phyloP scores from a whole-genome alignment of 2,113 vertebrate species.

The Pollachius pollachius region DNA sequence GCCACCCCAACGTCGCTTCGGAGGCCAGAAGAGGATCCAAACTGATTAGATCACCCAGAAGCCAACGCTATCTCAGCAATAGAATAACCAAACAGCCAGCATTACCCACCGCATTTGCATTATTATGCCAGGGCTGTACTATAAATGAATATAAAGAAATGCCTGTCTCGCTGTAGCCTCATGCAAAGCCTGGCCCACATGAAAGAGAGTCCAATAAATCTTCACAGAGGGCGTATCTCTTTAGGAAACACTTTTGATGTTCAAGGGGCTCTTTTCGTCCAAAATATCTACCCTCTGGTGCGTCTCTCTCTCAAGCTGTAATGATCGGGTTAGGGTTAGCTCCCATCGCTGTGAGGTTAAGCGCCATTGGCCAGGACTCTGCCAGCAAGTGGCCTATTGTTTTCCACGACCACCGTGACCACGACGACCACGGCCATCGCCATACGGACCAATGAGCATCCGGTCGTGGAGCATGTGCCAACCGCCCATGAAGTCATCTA shows the following conservation, averaged over 20 bases:
- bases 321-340: slow-evolving; percentile 33
- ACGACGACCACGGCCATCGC: slow-evolving; percentile 25
- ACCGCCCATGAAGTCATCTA: slow-evolving; percentile 59
- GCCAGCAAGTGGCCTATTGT: slow-evolving; percentile 32
- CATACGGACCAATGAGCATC: slow-evolving; percentile 32
- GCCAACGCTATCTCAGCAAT: slow-evolving; percentile 50
- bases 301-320: slow-evolving; percentile 13
- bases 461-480: slow-evolving; percentile 35
- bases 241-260: too few species aligned
- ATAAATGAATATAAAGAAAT: slow-evolving; percentile 58
- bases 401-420: slow-evolving; percentile 44
- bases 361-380: slow-evolving; percentile 35
- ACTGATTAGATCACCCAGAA: slow-evolving; percentile 46
- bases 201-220: slow-evolving; percentile 12
- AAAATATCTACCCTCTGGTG: background rate
- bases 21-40: slow-evolving; percentile 45
- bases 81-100: slow-evolving; percentile 39
- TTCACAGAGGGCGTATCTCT: background rate
- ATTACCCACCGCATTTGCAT: slow-evolving; percentile 57
- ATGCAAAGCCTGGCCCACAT: slow-evolving; percentile 38
- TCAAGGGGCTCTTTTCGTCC: too few species aligned
- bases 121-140: slow-evolving; percentile 44
- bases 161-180: slow-evolving; percentile 37
- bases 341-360: background rate
- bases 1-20: slow-evolving; percentile 57